A percentile compares a stretch with the other conserved stretches of the same genome.
phyloP scores from a whole-genome alignment of 2,888 invertebrate genomes.

The Pseudoips prasinana region DNA sequence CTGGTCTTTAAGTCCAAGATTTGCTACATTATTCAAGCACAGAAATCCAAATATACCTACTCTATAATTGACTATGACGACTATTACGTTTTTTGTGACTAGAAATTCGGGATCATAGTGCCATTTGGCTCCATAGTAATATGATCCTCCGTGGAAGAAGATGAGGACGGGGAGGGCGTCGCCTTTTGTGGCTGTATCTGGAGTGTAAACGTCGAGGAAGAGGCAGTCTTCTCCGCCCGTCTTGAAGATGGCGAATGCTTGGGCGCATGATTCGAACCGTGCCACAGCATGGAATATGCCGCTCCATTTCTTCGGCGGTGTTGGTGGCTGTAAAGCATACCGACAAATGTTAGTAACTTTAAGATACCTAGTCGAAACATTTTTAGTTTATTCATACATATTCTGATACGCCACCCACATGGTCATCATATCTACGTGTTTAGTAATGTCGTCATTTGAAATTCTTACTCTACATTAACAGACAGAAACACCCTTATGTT shows the following conservation, averaged over 20 bases:
- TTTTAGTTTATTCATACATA: too few relatives aligned
- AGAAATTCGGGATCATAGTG: slow-evolving; percentile 69
- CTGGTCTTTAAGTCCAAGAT: slow-evolving; percentile 69
- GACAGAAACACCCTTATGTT: too few relatives aligned
- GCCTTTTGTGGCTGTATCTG: slow-evolving; percentile 33
- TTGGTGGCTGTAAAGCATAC: slow-evolving; percentile 57
- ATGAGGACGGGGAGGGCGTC: slow-evolving; percentile 59
- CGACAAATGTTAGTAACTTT: slow-evolving; percentile 2
- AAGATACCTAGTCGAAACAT: too few relatives aligned
- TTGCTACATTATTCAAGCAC: slow-evolving; percentile 60
- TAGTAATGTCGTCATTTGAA: too few relatives aligned
- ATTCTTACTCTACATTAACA: too few relatives aligned
- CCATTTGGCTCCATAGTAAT: slow-evolving; percentile 66
- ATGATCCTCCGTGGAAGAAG: slow-evolving; percentile 69
- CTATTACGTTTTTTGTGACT: slow-evolving; percentile 57
- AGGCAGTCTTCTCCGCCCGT: slow-evolving; percentile 64
- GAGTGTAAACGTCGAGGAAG: slow-evolving; percentile 60
- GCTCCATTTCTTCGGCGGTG: slow-evolving; percentile 50
- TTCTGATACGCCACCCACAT: too few relatives aligned
- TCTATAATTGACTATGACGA: slow-evolving; percentile 64
- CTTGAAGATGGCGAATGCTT: slow-evolving; percentile 45
- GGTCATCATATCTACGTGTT: too few relatives aligned
- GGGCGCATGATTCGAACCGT: slow-evolving; percentile 54
- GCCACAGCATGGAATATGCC: slow-evolving; percentile 53
- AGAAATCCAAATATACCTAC: slow-evolving; percentile 67